These are phyloP conservation scores for Diplodus puntazzo DNA, from an alignment of 2,797 vertebrate genomes.

Conservation along the genomic window DNA sequence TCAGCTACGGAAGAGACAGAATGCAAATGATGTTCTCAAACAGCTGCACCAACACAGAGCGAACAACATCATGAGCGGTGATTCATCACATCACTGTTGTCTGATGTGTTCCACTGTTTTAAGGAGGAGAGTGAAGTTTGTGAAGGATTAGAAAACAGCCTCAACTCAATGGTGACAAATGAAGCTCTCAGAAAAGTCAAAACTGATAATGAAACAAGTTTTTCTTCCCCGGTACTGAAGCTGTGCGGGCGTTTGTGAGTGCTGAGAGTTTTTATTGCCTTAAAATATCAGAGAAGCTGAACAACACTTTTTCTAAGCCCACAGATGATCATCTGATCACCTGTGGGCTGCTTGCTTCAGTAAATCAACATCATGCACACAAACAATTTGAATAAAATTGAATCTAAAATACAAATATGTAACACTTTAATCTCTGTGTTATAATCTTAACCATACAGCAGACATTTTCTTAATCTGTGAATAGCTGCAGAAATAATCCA, in stretches of 20 bases:
- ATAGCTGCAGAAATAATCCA: background rate
- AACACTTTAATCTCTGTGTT: background rate
- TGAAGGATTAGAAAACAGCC: background rate
- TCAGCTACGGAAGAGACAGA: background rate
- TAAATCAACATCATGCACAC: background rate
- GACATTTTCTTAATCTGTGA: background rate
- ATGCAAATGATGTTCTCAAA: background rate
- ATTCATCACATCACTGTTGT: constrained; percentile 10
- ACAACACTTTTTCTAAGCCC: background rate
- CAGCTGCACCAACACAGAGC: too few species aligned
- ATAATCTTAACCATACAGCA: background rate
- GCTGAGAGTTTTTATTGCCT: constrained; percentile 6
- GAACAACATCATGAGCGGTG: too few species aligned
- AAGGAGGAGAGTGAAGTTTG: background rate
- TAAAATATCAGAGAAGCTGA: constrained; percentile 3
- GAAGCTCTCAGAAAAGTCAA: constrained; percentile 26
- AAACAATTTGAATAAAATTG: rapidly evolving
- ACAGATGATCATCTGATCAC: background rate
- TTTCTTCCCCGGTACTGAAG: background rate
- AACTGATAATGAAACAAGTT: constrained; percentile 12
- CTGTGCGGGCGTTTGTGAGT: background rate
- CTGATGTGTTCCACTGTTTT: background rate
- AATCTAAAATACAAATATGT: background rate
- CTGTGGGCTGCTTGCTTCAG: background rate
- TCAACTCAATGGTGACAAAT: constrained; percentile 18